These are phyloP conservation scores for Lethenteron camtschaticum DNA, from an alignment of 2,113 vertebrate species.

Conservation along the genomic window DNA sequence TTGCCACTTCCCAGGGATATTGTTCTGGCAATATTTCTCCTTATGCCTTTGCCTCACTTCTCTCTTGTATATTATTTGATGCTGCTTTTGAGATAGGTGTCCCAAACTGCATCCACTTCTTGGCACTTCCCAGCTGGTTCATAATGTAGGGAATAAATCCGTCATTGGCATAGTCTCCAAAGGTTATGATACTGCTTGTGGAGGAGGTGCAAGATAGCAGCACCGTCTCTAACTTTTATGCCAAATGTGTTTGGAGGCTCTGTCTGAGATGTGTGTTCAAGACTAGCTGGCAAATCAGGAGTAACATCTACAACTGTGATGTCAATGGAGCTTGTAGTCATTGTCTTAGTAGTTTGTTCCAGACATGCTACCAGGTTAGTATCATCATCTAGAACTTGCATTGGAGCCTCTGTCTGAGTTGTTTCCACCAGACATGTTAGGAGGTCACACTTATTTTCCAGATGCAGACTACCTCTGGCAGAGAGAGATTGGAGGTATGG, in stretches of 20 bases:
- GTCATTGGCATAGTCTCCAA: slow-evolving; percentile 1
- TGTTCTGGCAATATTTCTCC: too few relatives aligned
- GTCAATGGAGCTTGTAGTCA: not conserved
- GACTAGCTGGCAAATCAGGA: too few relatives aligned
- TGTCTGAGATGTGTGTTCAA: not conserved
- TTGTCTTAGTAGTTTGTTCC: not conserved
- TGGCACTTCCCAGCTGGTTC: not conserved
- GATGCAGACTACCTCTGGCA: not conserved
- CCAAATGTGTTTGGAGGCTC: slow-evolving; percentile 1
- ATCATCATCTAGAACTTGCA: too few relatives aligned
- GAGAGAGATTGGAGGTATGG: not conserved
- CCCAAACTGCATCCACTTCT: not conserved
- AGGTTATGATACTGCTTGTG: not conserved
- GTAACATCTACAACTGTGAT: not conserved
- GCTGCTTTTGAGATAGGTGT: not conserved
- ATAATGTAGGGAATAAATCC: slow-evolving; percentile 1
- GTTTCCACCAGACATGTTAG: not conserved
- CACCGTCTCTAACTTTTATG: slow-evolving; percentile 1
- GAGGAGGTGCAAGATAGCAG: not conserved
- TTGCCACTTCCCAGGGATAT: not conserved
- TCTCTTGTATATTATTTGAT: not conserved
- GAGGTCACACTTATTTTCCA: slow-evolving; percentile 1
- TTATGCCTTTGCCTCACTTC: not conserved
- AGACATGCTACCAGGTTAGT: not conserved
- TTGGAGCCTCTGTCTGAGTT: slow-evolving; percentile 1